Conservation (phyloP, 2,888 invertebrate genomes). For the Margaritifera margaritifera region DNA sequence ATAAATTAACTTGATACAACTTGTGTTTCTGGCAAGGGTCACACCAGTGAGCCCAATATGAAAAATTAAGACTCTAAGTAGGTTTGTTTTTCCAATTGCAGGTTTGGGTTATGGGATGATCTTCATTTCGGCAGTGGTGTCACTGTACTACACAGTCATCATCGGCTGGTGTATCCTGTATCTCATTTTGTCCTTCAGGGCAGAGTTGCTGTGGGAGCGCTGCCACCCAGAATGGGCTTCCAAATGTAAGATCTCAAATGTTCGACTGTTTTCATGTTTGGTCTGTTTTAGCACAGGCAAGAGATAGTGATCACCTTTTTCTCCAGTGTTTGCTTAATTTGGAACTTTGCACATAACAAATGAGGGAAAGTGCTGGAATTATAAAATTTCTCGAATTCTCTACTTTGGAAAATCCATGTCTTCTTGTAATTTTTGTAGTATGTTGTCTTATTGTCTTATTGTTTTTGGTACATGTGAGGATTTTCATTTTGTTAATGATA, state of each 20-base stretch:
- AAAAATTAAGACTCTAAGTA: neutral
- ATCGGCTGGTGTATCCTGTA: constrained; percentile 70
- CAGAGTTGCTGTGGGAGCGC: constrained; percentile 64
- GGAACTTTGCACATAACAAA: too few relatives aligned
- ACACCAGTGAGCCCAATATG: neutral
- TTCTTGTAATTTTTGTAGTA: too few relatives aligned
- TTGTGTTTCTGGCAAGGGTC: neutral
- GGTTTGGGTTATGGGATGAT: constrained; percentile 69
- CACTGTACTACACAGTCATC: constrained; percentile 68
- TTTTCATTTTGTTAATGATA: too few relatives aligned
- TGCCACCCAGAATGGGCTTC: constrained; percentile 62
- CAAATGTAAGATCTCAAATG: constrained; percentile 45
- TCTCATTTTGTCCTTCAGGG: constrained; percentile 63
- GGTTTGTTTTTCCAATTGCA: constrained; percentile 31
- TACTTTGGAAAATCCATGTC: too few relatives aligned
- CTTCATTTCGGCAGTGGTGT: constrained; percentile 63
- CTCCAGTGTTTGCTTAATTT: too few relatives aligned
- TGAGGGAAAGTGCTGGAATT: too few relatives aligned
- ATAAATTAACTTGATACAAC: neutral
- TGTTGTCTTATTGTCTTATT: too few relatives aligned
- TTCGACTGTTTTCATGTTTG: neutral
- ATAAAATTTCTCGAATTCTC: too few relatives aligned
- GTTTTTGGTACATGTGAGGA: too few relatives aligned
- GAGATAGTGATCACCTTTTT: too few relatives aligned
- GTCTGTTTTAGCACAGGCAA: too few relatives aligned